These are phyloP conservation scores for Danio kyathit DNA, from an alignment of 2,797 vertebrate species.

Conservation along the genomic window DNA sequence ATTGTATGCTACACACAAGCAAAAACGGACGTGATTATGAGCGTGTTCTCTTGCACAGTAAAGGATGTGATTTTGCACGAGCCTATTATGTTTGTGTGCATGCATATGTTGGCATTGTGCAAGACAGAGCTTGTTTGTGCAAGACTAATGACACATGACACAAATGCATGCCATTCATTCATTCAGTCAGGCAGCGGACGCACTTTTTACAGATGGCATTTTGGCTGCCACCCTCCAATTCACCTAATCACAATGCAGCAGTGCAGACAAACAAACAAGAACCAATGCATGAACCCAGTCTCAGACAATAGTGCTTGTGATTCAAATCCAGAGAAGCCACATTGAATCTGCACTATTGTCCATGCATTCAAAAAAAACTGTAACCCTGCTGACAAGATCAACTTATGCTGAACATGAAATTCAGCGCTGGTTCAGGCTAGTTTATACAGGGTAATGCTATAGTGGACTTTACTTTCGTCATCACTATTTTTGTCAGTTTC, in stretches of 20 bases:
- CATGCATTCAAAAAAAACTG: neutral
- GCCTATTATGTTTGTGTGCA: conserved; percentile 20
- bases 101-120: conserved; percentile 44
- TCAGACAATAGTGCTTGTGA: conserved; percentile 38
- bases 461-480: neutral
- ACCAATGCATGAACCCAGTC: neutral
- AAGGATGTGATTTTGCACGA: conserved; percentile 12
- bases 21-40: neutral
- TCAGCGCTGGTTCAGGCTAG: neutral
- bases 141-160: conserved; percentile 29
- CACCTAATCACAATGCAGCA: conserved; percentile 27
- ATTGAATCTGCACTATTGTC: neutral
- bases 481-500: no score
- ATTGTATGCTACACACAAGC: neutral
- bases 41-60: neutral
- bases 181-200: conserved; percentile 19
- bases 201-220: conserved; percentile 26
- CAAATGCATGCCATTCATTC: conserved; percentile 37
- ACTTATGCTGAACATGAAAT: neutral
- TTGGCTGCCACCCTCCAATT: conserved; percentile 4
- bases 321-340: neutral
- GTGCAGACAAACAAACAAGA: conserved; percentile 42
- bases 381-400: neutral
- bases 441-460: neutral
- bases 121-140: conserved; percentile 37